Evolutionary conservation across 2,888 invertebrate species (phyloP).

Genomic region (Drosophila rellima): DNA sequence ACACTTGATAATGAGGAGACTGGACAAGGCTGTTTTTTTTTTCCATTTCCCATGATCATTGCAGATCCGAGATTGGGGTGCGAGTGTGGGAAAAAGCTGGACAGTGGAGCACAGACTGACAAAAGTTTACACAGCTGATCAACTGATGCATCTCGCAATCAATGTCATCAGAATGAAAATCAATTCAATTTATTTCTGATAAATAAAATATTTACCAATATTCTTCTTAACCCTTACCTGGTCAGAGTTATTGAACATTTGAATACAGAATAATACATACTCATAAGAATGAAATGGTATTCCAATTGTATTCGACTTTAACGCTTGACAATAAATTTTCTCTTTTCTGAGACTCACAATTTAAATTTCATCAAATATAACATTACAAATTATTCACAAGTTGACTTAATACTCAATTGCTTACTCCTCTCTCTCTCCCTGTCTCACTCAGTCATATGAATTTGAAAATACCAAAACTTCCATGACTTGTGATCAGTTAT

Average conservation of each 20-base stretch:
- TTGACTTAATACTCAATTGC: constrained; percentile 26
- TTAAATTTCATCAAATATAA: constrained; percentile 3
- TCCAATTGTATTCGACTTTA: background rate
- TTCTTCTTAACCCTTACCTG: too few species aligned
- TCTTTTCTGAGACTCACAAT: constrained; percentile 1
- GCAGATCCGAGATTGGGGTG: constrained; percentile 21
- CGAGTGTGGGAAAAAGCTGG: constrained; percentile 33
- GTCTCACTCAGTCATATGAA: background rate
- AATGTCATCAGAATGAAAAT: background rate
- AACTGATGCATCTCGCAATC: constrained; percentile 1
- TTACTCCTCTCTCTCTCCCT: background rate
- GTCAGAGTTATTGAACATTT: too few species aligned
- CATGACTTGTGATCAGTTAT: constrained; percentile 19
- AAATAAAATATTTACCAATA: too few species aligned
- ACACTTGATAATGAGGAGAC: constrained; percentile 39
- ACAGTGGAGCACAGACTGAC: constrained; percentile 15
- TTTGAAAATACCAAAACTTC: background rate
- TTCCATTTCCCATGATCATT: constrained; percentile 12
- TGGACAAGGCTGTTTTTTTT: constrained; percentile 22
- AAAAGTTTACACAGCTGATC: constrained; percentile 31
- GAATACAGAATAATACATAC: constrained; percentile 30
- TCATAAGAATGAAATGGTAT: constrained; percentile 1
- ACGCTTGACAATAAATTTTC: background rate
- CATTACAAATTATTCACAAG: background rate
- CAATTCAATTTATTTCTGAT: too few species aligned